Conservation (phyloP, 92 coral and sea anemone species). For the Zoanthus gigantus region DNA sequence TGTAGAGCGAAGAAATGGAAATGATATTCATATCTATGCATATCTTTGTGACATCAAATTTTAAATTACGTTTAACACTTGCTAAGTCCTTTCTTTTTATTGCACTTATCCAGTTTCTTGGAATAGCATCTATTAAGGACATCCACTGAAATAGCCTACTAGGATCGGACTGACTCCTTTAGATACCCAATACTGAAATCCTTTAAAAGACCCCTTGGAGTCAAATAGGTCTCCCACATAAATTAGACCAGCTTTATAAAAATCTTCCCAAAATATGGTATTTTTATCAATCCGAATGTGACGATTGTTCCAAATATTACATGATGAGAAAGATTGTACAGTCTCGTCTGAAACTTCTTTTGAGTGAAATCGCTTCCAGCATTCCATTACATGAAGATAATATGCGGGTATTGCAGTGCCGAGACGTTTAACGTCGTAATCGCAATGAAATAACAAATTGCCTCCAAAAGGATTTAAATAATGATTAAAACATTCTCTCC, state of each 20-base stretch:
- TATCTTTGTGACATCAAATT: background rate
- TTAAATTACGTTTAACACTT: background rate
- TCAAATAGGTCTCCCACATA: background rate
- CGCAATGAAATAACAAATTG: background rate
- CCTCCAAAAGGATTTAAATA: background rate
- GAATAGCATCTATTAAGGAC: constrained; percentile 5
- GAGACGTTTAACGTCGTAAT: background rate
- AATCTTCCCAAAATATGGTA: constrained; percentile 23
- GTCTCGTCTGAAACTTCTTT: constrained; percentile 15
- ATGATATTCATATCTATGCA: too few species aligned
- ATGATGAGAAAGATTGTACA: constrained; percentile 21
- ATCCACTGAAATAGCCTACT: constrained; percentile 7
- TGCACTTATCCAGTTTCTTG: background rate
- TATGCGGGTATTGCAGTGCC: constrained; percentile 19
- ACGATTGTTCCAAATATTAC: background rate
- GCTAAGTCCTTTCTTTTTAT: constrained; percentile 2
- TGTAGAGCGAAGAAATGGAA: too few species aligned
- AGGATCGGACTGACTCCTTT: constrained; percentile 5
- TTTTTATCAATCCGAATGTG: constrained; percentile 5
- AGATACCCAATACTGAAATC: constrained; percentile 8
- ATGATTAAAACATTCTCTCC: constrained; percentile 30
- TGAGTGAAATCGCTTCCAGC: constrained; percentile 16
- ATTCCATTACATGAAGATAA: background rate
- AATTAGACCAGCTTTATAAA: background rate
- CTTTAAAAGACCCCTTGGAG: constrained; percentile 1